phyloP scores from a whole-genome alignment of 2,797 vertebrate genomes.

The Cottoperca gobio region DNA sequence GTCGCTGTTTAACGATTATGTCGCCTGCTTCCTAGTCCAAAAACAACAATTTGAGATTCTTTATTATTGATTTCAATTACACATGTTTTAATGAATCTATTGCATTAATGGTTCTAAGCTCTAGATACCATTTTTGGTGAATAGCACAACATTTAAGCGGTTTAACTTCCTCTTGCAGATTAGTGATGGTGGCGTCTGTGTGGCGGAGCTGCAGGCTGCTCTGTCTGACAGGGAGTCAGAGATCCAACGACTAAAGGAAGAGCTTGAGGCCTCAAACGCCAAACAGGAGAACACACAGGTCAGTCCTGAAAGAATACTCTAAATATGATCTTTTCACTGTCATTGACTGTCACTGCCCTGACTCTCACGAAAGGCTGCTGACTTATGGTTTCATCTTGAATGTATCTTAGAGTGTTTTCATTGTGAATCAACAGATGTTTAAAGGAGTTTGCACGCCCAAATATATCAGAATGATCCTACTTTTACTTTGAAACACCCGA shows the following conservation, averaged over 20 bases:
- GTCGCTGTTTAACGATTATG: neutral
- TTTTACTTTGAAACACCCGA: neutral
- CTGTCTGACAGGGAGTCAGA: constrained; percentile 69
- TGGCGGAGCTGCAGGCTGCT: constrained; percentile 59
- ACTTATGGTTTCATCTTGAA: constrained; percentile 10
- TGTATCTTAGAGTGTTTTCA: neutral
- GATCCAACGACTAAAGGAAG: constrained; percentile 64
- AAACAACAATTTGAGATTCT: neutral
- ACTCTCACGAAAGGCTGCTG: no score
- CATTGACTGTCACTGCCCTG: no score
- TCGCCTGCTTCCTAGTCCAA: neutral
- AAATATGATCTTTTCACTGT: no score
- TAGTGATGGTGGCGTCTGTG: accelerated
- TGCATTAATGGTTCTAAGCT: neutral
- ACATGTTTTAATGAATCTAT: neutral
- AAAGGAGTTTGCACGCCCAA: neutral
- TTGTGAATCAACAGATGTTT: neutral
- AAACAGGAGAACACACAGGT: constrained; percentile 57
- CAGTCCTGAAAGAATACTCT: neutral
- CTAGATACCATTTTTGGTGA: neutral
- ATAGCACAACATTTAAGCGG: neutral
- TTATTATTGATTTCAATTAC: neutral
- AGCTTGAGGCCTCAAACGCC: constrained; percentile 32
- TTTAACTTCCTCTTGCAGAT: constrained; percentile 50
- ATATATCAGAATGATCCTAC: neutral